Conservation (phyloP, 2,113 vertebrate species). For the Myotis brandtii region DNA sequence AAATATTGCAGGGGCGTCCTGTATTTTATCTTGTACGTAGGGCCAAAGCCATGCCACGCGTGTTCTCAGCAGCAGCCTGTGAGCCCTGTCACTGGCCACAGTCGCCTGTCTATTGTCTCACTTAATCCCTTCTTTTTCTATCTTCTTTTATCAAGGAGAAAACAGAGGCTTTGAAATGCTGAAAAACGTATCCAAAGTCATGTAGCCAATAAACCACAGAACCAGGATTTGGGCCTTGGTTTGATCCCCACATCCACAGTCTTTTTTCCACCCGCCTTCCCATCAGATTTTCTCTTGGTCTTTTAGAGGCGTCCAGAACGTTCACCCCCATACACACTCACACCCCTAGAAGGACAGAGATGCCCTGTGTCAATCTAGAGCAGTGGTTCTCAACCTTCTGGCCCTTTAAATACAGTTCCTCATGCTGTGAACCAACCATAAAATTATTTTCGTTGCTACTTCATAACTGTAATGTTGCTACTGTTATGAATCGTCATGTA, state of each 20-base stretch:
- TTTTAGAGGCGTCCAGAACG: conserved; percentile 3
- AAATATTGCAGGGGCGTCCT: neutral
- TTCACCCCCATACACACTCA: neutral
- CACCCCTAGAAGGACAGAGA: neutral
- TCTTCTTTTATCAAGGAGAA: neutral
- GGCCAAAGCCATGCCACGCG: rapidly evolving
- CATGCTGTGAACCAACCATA: no score
- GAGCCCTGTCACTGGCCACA: no score
- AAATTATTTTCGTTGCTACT: no score
- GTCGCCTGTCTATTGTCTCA: neutral
- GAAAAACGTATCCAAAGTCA: neutral
- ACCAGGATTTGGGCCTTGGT: neutral
- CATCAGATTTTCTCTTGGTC: neutral
- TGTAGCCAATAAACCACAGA: neutral
- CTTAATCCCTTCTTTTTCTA: neutral
- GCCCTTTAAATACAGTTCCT: no score
- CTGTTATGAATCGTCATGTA: no score
- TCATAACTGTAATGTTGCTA: no score
- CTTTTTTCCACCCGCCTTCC: neutral
- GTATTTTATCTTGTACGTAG: neutral
- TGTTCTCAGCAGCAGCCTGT: rapidly evolving
- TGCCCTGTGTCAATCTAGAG: neutral
- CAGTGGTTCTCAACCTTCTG: no score
- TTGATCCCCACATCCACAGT: neutral
- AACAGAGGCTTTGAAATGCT: neutral